These are phyloP conservation scores for Pipistrellus kuhlii DNA, from an alignment of 2,797 vertebrate species.

Conservation along the genomic window DNA sequence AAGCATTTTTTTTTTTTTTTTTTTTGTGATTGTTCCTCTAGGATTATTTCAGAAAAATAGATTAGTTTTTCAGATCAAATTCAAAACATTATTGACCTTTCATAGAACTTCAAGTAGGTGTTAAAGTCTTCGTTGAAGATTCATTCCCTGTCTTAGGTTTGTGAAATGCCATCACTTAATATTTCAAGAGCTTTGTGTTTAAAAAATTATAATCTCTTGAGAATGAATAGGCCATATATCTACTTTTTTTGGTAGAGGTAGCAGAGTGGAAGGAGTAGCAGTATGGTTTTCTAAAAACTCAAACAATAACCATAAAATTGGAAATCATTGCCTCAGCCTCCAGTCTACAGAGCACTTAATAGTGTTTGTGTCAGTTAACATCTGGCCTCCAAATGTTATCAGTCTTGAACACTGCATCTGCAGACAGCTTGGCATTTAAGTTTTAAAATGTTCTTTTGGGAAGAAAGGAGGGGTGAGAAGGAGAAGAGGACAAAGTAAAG, in stretches of 20 bases:
- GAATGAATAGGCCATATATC: not conserved
- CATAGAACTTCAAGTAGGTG: not conserved
- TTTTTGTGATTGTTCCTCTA: not conserved
- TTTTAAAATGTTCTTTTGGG: slow-evolving; percentile 57
- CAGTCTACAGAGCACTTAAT: not conserved
- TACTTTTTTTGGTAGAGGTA: slow-evolving; percentile 5
- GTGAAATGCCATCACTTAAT: slow-evolving; percentile 50
- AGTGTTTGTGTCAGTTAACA: slow-evolving; percentile 66
- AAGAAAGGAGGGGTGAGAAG: not conserved
- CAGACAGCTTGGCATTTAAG: slow-evolving; percentile 59
- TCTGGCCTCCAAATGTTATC: slow-evolving; percentile 73
- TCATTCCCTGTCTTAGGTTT: not conserved
- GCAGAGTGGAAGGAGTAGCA: not conserved
- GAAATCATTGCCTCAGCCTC: slow-evolving; percentile 66
- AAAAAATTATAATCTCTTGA: slow-evolving; percentile 43
- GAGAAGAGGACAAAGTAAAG: not conserved
- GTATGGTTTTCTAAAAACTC: slow-evolving; percentile 44
- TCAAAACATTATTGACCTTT: slow-evolving; percentile 27
- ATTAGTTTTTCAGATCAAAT: slow-evolving; percentile 31
- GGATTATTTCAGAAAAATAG: slow-evolving; percentile 58
- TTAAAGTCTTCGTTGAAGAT: not conserved
- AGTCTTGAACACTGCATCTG: slow-evolving; percentile 59
- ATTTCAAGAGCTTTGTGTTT: slow-evolving; percentile 51
- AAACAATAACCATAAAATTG: slow-evolving; percentile 72
- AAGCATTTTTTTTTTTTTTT: not conserved